Percentiles rank a stretch among this genome's conserved stretches.
These are phyloP conservation scores for Characodon lateralis DNA, from an alignment of 2,797 vertebrate species.

Conservation along the genomic window DNA sequence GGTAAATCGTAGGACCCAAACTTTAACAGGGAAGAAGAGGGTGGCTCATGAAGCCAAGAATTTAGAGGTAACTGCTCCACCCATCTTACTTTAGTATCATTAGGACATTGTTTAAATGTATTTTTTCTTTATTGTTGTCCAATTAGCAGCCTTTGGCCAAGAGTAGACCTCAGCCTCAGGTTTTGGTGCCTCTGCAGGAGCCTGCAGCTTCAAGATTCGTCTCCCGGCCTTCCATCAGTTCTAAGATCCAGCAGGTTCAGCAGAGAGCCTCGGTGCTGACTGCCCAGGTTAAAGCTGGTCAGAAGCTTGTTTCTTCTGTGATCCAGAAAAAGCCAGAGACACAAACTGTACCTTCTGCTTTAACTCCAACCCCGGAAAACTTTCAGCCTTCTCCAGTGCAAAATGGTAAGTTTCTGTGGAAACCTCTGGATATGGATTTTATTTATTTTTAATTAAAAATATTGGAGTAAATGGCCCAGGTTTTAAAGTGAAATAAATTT, in stretches of 20 bases:
- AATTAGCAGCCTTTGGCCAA: constrained; percentile 46
- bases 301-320: constrained; percentile 63
- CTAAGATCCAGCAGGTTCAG: constrained; percentile 58
- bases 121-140: background rate
- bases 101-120: background rate
- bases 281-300: constrained; percentile 67
- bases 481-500: too few relatives aligned
- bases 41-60: constrained; percentile 75
- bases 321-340: constrained; percentile 57
- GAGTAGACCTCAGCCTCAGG: constrained; percentile 67
- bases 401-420: constrained; percentile 63
- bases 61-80: constrained; percentile 63
- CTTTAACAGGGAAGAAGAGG: constrained; percentile 67
- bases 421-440: background rate
- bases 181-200: constrained; percentile 69
- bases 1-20: constrained; percentile 40
- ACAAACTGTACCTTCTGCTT: constrained; percentile 3
- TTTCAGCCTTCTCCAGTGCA: constrained; percentile 44
- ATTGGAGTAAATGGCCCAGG: too few relatives aligned
- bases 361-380: constrained; percentile 16
- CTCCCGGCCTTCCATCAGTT: constrained; percentile 10
- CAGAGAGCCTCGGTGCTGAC: constrained; percentile 64
- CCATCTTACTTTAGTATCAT: background rate
- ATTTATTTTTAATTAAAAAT: too few relatives aligned
- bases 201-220: constrained; percentile 41